A percentile compares a stretch with the other conserved stretches of the same genome.
phyloP scores from a whole-genome alignment of 1,140 invertebrate genomes.

The Apolygus lucorum region DNA sequence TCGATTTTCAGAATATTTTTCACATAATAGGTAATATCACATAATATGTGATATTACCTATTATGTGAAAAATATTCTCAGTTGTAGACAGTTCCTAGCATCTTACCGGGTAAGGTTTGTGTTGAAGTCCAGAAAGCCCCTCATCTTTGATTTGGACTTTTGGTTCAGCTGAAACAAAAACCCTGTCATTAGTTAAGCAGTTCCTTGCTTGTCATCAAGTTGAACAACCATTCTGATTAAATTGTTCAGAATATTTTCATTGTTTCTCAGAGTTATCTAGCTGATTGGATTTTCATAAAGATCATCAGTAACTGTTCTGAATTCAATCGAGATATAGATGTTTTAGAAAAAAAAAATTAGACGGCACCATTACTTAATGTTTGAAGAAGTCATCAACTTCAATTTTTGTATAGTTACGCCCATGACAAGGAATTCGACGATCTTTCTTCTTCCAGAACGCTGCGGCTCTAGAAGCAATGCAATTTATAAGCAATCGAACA shows the following conservation, averaged over 20 bases:
- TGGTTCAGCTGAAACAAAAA: conserved; percentile 10
- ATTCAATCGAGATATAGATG: background rate
- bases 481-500: no score
- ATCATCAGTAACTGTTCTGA: background rate
- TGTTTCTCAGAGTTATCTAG: background rate
- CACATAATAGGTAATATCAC: background rate
- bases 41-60: background rate
- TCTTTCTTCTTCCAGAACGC: no score
- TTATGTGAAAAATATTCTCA: conserved; percentile 3
- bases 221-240: background rate
- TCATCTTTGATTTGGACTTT: conserved; percentile 24
- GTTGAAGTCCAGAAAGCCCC: conserved; percentile 4
- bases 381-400: no score
- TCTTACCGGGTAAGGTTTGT: conserved; percentile 19
- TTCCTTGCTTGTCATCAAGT: background rate
- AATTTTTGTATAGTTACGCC: no score
- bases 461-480: no score
- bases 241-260: background rate
- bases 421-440: no score
- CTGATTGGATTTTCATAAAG: background rate
- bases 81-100: no score
- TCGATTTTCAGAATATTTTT: background rate
- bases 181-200: background rate
- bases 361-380: background rate
- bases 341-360: background rate